Evolutionary conservation across 2,888 invertebrate genomes (phyloP).

Genomic region (Dryadula phaetusa): DNA sequence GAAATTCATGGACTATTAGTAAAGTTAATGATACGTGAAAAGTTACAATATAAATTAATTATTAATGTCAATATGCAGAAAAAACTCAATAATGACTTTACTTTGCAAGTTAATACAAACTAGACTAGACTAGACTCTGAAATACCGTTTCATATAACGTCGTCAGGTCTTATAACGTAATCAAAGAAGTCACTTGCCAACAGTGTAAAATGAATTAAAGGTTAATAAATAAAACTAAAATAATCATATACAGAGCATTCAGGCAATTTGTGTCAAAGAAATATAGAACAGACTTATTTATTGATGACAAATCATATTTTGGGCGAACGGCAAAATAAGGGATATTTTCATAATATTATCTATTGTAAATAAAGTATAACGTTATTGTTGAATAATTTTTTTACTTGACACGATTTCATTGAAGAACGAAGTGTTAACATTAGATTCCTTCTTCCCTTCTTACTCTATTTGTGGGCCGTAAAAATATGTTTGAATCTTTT

Average conservation of each 20-base stretch:
- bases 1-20: not conserved
- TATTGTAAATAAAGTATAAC: not conserved
- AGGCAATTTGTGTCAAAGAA: conserved; percentile 5
- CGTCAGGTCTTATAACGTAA: not conserved
- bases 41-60: not conserved
- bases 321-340: not conserved
- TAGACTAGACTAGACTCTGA: too few species aligned
- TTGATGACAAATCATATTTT: conserved; percentile 18
- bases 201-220: not conserved
- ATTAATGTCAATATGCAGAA: not conserved
- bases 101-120: not conserved
- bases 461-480: too few species aligned
- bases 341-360: not conserved
- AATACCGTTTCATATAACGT: not conserved
- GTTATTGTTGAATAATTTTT: too few species aligned
- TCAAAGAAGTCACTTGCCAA: not conserved
- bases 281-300: not conserved
- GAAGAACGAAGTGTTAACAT: too few species aligned
- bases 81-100: not conserved
- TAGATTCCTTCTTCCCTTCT: too few species aligned
- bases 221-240: not conserved
- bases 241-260: not conserved
- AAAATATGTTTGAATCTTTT: too few species aligned
- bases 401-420: too few species aligned
- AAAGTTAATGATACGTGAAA: not conserved